phyloP scores from a whole-genome alignment of 1,140 invertebrate genomes.

The Drosophila kanapiae region DNA sequence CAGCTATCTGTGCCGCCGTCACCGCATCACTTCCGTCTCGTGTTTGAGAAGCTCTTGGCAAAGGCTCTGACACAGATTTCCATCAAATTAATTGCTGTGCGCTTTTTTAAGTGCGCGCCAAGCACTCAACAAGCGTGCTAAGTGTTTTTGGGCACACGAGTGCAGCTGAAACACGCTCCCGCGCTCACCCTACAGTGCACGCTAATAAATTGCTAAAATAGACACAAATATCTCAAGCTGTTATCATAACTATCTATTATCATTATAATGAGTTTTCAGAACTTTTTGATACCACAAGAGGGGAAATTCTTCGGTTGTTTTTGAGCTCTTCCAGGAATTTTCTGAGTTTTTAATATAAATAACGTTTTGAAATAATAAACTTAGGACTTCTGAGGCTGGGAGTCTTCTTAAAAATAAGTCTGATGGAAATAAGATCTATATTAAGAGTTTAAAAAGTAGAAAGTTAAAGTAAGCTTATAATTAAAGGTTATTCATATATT shows the following conservation, averaged over 20 bases:
- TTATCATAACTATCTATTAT: conserved; percentile 5
- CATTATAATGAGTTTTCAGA: not conserved
- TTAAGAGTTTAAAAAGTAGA: no score
- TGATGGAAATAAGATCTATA: no score
- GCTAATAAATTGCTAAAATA: conserved; percentile 1
- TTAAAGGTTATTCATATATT: no score
- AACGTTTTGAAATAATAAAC: no score
- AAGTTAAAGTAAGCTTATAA: no score
- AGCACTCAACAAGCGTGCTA: conserved; percentile 74
- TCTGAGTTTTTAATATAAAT: no score
- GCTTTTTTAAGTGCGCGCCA: conserved; percentile 63
- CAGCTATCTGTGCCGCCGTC: conserved; percentile 5
- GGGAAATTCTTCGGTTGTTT: not conserved
- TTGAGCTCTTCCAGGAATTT: no score
- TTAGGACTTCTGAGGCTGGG: no score
- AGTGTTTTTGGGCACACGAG: conserved; percentile 65
- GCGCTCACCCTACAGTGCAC: conserved; percentile 20
- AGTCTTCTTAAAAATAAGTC: no score
- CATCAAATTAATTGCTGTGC: conserved; percentile 78
- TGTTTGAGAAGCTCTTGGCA: conserved; percentile 39
- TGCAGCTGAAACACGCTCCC: conserved; percentile 47
- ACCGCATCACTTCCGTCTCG: conserved; percentile 34
- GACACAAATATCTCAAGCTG: not conserved
- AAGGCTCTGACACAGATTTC: conserved; percentile 74
- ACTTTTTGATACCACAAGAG: fast-evolving